A percentile compares a stretch with the other conserved stretches of the same genome.
Conservation (phyloP, 2,113 vertebrate species). For the Poecile atricapillus region DNA sequence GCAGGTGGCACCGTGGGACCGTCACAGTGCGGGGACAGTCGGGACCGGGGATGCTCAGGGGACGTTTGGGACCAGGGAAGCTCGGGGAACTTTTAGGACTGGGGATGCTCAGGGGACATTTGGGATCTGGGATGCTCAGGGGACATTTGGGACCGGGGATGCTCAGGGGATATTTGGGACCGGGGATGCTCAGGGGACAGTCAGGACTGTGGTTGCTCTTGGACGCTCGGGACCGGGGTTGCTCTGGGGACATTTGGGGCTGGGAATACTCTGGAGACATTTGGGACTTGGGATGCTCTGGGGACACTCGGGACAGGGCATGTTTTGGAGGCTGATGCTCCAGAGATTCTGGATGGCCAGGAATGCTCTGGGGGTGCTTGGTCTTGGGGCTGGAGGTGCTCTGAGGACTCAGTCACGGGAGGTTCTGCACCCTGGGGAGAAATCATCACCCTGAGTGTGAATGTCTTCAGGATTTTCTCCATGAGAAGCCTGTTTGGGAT, state of each 20-base stretch:
- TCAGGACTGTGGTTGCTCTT: accelerated
- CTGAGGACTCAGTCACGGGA: accelerated
- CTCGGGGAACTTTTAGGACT: accelerated
- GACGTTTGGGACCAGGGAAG: accelerated
- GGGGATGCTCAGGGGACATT: accelerated
- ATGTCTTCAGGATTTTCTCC: background rate
- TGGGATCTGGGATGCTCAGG: accelerated
- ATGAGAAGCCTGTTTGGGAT: background rate
- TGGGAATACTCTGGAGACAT: accelerated
- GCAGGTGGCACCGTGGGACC: slow-evolving; percentile 44
- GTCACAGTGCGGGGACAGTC: background rate
- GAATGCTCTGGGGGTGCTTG: background rate
- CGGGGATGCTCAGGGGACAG: accelerated
- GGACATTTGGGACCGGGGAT: accelerated
- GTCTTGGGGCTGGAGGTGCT: background rate
- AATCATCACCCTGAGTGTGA: accelerated
- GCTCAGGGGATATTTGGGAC: accelerated
- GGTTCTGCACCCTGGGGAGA: background rate
- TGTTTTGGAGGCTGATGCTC: background rate
- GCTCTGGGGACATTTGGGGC: accelerated
- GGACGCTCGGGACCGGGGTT: too few species aligned
- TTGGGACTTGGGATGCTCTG: accelerated
- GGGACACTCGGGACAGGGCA: accelerated
- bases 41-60: accelerated
- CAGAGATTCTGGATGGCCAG: background rate